These are phyloP conservation scores for Danaus chrysippus DNA, from an alignment of 2,888 invertebrate species.

Conservation along the genomic window DNA sequence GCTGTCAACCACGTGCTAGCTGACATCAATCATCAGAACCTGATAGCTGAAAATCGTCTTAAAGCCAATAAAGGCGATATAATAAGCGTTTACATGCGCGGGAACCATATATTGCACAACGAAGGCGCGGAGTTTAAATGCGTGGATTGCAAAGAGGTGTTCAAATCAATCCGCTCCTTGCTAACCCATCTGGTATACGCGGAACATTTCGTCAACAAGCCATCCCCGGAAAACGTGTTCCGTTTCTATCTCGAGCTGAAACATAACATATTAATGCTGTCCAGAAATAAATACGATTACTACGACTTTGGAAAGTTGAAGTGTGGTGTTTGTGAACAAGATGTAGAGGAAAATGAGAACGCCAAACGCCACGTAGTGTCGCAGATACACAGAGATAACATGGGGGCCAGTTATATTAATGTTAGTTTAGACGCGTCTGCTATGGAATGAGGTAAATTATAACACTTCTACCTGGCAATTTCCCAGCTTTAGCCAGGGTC, in stretches of 20 bases:
- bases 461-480: no score
- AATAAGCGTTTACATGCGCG: constrained; percentile 67
- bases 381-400: constrained; percentile 61
- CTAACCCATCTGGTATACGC: constrained; percentile 64
- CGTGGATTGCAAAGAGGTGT: constrained; percentile 52
- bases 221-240: constrained; percentile 60
- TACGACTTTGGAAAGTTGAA: constrained; percentile 63
- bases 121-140: constrained; percentile 63
- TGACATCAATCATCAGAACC: constrained; percentile 55
- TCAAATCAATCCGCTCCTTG: constrained; percentile 62
- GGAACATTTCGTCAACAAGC: constrained; percentile 57
- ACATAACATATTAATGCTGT: constrained; percentile 67
- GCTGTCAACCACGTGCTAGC: constrained; percentile 55
- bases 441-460: constrained; percentile 56
- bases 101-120: constrained; percentile 59
- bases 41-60: constrained; percentile 46
- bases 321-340: constrained; percentile 66
- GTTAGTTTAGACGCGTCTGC: constrained; percentile 53
- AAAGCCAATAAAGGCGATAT: constrained; percentile 59
- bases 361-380: constrained; percentile 69
- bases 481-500: no score
- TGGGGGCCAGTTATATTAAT: constrained; percentile 71
- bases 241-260: constrained; percentile 70
- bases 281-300: constrained; percentile 64
- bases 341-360: constrained; percentile 61